Evolutionary conservation across 2,888 invertebrate genomes (phyloP).

Genomic region (Orthosia incerta): DNA sequence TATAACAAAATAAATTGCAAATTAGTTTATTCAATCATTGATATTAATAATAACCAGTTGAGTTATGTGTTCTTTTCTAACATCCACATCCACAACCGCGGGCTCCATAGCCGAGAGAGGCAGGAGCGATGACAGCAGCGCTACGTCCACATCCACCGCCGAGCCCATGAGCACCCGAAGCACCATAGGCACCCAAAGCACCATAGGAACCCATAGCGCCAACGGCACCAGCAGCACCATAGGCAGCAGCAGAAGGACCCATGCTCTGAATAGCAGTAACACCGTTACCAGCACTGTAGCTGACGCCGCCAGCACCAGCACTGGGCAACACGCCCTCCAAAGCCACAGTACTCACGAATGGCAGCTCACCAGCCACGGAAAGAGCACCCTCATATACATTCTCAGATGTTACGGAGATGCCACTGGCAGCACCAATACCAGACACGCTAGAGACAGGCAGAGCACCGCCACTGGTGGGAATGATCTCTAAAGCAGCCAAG

Average conservation of each 20-base stretch:
- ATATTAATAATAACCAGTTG: too few relatives aligned
- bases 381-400: slow-evolving; percentile 58
- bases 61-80: too few relatives aligned
- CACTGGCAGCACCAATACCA: slow-evolving; percentile 36
- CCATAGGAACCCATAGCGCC: neutral
- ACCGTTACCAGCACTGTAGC: slow-evolving; percentile 49
- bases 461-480: slow-evolving; percentile 56
- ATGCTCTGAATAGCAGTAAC: slow-evolving; percentile 40
- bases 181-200: slow-evolving; percentile 5
- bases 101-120: slow-evolving; percentile 12
- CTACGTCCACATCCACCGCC: neutral
- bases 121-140: slow-evolving; percentile 21
- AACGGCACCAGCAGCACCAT: slow-evolving; percentile 14
- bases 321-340: slow-evolving; percentile 31
- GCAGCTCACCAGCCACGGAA: slow-evolving; percentile 52
- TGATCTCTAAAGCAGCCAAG: slow-evolving; percentile 32
- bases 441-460: slow-evolving; percentile 55
- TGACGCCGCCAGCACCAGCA: slow-evolving; percentile 43
- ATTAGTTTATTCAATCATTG: too few relatives aligned
- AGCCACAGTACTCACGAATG: slow-evolving; percentile 51
- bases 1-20: too few relatives aligned
- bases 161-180: slow-evolving; percentile 21
- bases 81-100: slow-evolving; percentile 24
- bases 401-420: slow-evolving; percentile 57
- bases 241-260: slow-evolving; percentile 26